Percentiles rank a stretch among this genome's conserved stretches.
phyloP scores from a whole-genome alignment of 2,797 vertebrate genomes.

The Hylomyscus alleni region DNA sequence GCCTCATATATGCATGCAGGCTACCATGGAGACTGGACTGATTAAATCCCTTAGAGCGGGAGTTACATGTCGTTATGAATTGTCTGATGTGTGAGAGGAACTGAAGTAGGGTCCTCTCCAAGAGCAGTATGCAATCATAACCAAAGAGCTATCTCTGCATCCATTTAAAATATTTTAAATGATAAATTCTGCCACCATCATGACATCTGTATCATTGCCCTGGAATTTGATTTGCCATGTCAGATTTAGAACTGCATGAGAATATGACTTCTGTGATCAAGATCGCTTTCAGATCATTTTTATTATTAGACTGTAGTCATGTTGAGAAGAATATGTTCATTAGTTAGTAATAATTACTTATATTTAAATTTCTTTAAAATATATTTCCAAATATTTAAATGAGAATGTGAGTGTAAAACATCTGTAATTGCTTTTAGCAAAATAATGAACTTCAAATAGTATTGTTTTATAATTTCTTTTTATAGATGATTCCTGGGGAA shows the following conservation, averaged over 20 bases:
- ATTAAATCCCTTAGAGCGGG: no score
- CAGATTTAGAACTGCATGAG: neutral
- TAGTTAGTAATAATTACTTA: neutral
- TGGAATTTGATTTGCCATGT: neutral
- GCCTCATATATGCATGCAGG: neutral
- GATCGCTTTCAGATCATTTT: conserved; percentile 28
- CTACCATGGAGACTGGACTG: no score
- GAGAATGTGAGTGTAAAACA: neutral
- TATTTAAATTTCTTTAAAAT: conserved; percentile 13
- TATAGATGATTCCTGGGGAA: neutral
- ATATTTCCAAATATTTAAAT: conserved; percentile 34
- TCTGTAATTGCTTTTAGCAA: neutral
- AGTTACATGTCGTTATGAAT: neutral
- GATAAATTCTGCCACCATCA: neutral
- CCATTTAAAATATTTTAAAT: conserved; percentile 18
- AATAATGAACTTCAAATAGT: conserved; percentile 31
- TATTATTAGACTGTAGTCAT: neutral
- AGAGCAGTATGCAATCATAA: neutral
- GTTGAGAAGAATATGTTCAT: neutral
- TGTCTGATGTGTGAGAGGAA: neutral
- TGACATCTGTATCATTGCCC: neutral
- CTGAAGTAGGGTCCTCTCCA: neutral
- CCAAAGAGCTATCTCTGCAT: neutral
- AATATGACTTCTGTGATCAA: neutral
- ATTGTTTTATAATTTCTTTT: neutral